Conservation (phyloP, 2,797 vertebrate species). For the Hydrophis major region DNA sequence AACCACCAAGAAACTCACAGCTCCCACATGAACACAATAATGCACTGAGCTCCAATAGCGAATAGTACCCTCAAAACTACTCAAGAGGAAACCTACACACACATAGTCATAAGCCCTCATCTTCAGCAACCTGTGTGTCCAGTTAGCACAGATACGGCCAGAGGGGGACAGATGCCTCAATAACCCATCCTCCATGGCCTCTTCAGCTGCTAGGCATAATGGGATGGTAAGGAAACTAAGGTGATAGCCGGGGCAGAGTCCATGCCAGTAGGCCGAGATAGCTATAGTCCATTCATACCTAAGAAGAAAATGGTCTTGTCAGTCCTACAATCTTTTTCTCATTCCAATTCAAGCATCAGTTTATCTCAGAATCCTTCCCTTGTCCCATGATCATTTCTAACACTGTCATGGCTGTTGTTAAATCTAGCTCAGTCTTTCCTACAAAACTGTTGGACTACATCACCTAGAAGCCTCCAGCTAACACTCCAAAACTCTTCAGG, state of each 20-base stretch:
- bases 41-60: conserved; percentile 85
- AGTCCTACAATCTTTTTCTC: not conserved
- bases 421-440: not conserved
- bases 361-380: not conserved
- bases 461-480: not conserved
- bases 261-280: conserved; percentile 92
- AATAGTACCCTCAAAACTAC: conserved; percentile 79
- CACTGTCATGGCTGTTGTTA: not conserved
- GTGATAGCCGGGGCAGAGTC: conserved; percentile 87
- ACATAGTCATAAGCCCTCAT: conserved; percentile 94
- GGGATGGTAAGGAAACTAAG: conserved; percentile 93
- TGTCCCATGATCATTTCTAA: not conserved
- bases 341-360: not conserved
- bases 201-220: conserved; percentile 85
- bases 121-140: conserved; percentile 92
- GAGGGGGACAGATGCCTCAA: conserved; percentile 71
- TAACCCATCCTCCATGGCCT: conserved; percentile 77
- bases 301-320: not conserved
- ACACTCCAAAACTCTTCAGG: not conserved
- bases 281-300: conserved; percentile 93
- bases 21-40: conserved; percentile 80
- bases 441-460: not conserved
- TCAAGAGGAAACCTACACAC: conserved; percentile 92
- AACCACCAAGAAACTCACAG: conserved; percentile 70
- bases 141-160: conserved; percentile 77